phyloP scores from a whole-genome alignment of 1,140 invertebrate genomes.

The Nixonia krombeini region DNA sequence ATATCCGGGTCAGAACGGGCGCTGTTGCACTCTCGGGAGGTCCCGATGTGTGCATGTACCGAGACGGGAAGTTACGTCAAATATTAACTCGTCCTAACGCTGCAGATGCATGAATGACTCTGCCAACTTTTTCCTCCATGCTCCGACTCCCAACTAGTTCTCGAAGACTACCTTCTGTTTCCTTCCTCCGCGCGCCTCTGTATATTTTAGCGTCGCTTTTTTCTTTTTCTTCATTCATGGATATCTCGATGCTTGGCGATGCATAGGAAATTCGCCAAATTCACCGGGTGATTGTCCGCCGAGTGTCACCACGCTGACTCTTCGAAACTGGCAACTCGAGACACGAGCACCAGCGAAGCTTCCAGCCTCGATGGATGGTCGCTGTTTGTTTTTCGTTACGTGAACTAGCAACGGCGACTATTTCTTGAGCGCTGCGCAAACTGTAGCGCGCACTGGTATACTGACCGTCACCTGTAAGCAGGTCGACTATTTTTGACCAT shows the following conservation, averaged over 20 bases:
- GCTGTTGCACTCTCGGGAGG: constrained; percentile 33
- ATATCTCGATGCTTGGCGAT: too few species aligned
- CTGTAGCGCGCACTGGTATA: constrained; percentile 37
- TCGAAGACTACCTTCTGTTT: neutral
- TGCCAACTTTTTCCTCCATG: constrained; percentile 16
- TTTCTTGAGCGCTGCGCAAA: constrained; percentile 60
- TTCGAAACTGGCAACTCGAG: too few species aligned
- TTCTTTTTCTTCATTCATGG: too few species aligned
- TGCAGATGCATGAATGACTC: constrained; percentile 35
- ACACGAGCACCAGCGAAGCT: too few species aligned
- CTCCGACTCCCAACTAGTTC: constrained; percentile 9
- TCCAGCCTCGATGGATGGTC: constrained; percentile 39
- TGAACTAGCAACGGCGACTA: constrained; percentile 54
- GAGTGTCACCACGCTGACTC: too few species aligned
- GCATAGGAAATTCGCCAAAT: too few species aligned
- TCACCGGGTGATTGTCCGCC: too few species aligned
- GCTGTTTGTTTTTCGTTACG: constrained; percentile 64
- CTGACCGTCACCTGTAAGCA: constrained; percentile 53
- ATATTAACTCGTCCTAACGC: constrained; percentile 54
- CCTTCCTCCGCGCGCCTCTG: too few species aligned
- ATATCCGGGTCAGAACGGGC: constrained; percentile 41
- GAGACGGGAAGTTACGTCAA: constrained; percentile 44
- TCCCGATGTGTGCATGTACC: constrained; percentile 32
- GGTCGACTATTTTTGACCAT: constrained; percentile 22
- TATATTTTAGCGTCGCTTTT: too few species aligned